phyloP scores from a whole-genome alignment of 2,797 vertebrate species.

The Protonibea diacanthus region DNA sequence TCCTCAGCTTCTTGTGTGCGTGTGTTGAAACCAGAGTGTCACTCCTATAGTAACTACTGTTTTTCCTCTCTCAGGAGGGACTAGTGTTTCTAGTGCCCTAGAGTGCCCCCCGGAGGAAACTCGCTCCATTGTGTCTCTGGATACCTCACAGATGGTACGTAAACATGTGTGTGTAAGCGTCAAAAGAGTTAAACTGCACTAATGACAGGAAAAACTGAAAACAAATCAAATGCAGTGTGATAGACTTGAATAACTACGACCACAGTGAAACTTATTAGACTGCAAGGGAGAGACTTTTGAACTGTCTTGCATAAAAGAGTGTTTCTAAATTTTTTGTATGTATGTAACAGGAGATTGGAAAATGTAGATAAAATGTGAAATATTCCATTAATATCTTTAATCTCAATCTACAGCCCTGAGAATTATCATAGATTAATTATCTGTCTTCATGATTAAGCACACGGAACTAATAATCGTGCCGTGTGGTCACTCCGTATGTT shows the following conservation, averaged over 20 bases:
- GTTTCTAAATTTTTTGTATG: not conserved
- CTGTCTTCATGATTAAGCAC: not conserved
- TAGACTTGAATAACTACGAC: not conserved
- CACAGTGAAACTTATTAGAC: not conserved
- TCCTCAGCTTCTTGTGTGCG: not conserved
- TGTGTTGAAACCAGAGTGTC: not conserved
- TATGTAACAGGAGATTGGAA: not conserved
- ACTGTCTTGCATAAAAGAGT: not conserved
- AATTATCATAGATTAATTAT: not conserved
- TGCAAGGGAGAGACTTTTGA: not conserved
- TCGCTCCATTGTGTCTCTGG: conserved; percentile 94
- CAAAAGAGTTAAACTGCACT: conserved; percentile 6
- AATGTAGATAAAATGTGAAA: not conserved
- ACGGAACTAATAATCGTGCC: too few species aligned
- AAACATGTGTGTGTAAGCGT: conserved; percentile 26
- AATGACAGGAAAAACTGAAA: conserved; percentile 5
- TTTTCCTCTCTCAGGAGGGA: conserved; percentile 89
- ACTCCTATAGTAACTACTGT: not conserved
- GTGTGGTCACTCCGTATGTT: not conserved
- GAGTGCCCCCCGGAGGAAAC: conserved; percentile 96
- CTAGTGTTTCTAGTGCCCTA: conserved; percentile 95
- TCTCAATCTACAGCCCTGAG: not conserved
- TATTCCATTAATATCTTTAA: not conserved
- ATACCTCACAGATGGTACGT: conserved; percentile 98
- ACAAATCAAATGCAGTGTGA: not conserved